Percentiles rank a stretch among this genome's conserved stretches.
phyloP scores from a whole-genome alignment of 2,797 vertebrate species.

The Bradypodion ventrale region DNA sequence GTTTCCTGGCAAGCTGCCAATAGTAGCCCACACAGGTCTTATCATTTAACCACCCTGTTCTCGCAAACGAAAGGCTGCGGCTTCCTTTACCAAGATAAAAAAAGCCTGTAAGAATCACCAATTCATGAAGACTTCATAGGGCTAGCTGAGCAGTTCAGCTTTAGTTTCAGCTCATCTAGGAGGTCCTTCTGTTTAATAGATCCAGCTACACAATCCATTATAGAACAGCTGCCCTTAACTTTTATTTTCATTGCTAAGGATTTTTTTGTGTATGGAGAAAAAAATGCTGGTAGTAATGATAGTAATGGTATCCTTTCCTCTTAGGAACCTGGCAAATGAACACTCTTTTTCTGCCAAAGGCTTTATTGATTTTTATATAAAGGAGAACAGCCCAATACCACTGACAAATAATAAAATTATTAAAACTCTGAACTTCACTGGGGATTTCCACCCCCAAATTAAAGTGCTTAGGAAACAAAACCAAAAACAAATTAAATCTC shows the following conservation, averaged over 20 bases:
- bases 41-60: no score
- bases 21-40: not conserved
- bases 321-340: not conserved
- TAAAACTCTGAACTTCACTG: slow-evolving; percentile 17
- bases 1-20: not conserved
- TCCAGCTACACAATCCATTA: not conserved
- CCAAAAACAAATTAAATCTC: slow-evolving; percentile 1
- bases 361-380: slow-evolving; percentile 20
- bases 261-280: not conserved
- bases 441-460: not conserved
- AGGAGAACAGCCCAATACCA: not conserved
- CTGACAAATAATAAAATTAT: slow-evolving; percentile 16
- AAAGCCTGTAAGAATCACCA: not conserved
- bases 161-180: no score
- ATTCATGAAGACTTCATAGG: not conserved
- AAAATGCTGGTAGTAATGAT: not conserved
- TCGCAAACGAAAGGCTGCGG: no score
- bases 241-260: slow-evolving; percentile 1
- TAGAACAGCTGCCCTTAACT: not conserved
- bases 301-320: not conserved
- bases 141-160: not conserved
- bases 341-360: not conserved
- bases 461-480: not conserved
- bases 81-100: no score
- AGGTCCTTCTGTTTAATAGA: not conserved